Conservation (phyloP, 2,113 vertebrate genomes). For the Marmota monax region DNA sequence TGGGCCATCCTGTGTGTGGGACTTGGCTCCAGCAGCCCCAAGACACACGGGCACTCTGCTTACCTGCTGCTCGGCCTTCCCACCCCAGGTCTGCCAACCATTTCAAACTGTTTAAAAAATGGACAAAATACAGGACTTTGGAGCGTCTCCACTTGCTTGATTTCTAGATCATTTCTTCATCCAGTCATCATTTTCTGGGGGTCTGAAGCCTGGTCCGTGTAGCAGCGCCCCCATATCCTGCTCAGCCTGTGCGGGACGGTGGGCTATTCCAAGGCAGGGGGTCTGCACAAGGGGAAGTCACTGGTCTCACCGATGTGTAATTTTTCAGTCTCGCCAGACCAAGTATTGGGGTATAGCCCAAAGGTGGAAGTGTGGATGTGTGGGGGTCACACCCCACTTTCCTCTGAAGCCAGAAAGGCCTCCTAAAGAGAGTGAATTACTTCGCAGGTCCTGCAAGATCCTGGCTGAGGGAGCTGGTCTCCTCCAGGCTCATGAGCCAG, state of each 20-base stretch:
- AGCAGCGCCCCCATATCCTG: background rate
- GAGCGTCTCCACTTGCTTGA: background rate
- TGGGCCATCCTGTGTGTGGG: background rate
- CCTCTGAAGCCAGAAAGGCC: background rate
- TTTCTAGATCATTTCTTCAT: background rate
- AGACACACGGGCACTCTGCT: background rate
- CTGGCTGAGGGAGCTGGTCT: background rate
- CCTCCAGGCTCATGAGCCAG: background rate
- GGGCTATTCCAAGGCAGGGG: too few species aligned
- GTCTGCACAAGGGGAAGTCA: background rate
- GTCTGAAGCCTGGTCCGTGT: background rate
- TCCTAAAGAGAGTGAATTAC: too few species aligned
- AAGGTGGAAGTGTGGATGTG: background rate
- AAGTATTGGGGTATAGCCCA: background rate
- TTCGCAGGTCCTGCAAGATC: background rate
- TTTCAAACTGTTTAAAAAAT: background rate
- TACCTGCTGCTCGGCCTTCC: background rate
- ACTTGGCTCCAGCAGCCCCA: fast-evolving
- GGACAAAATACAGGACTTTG: background rate
- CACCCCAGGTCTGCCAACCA: too few species aligned
- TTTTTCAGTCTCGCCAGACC: background rate
- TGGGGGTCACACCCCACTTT: background rate
- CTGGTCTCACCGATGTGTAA: background rate
- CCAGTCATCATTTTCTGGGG: background rate
- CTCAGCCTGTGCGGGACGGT: too few species aligned